A percentile compares a stretch with the other conserved stretches of the same genome.
phyloP scores from a whole-genome alignment of 1,140 invertebrate species.

The Drosophila insularis region DNA sequence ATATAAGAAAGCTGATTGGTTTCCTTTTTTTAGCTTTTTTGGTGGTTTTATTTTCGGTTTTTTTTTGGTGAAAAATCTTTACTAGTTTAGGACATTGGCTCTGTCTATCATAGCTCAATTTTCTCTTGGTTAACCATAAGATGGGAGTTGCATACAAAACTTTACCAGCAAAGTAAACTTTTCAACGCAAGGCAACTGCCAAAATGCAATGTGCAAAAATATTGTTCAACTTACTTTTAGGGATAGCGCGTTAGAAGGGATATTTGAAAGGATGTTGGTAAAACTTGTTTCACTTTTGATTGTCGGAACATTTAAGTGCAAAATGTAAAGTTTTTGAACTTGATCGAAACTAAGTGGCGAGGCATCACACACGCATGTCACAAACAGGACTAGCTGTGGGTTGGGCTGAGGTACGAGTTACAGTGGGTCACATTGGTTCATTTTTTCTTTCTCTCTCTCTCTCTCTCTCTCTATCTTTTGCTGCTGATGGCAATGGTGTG shows the following conservation, averaged over 20 bases:
- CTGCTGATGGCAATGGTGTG: slow-evolving; percentile 1
- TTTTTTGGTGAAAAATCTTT: not conserved
- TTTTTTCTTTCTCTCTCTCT: no score
- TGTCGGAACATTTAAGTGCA: slow-evolving; percentile 70
- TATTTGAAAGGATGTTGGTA: slow-evolving; percentile 3
- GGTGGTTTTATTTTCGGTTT: not conserved
- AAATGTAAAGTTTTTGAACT: slow-evolving; percentile 66
- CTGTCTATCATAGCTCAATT: slow-evolving; percentile 4
- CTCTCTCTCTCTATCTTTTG: not conserved
- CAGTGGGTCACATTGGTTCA: no score
- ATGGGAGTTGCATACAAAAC: not conserved
- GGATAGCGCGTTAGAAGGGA: not conserved
- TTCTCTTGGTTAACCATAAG: slow-evolving; percentile 1
- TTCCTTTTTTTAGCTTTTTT: not conserved
- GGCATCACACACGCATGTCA: slow-evolving; percentile 65
- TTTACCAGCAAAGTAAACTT: not conserved
- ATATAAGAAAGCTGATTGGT: no score
- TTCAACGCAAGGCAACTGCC: not conserved
- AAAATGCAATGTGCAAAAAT: slow-evolving; percentile 11
- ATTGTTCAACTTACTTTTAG: slow-evolving; percentile 13
- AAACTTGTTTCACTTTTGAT: slow-evolving; percentile 73
- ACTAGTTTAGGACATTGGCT: not conserved
- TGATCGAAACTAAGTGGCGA: slow-evolving; percentile 73
- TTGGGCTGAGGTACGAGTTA: no score
- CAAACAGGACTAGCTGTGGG: slow-evolving; percentile 17